phyloP scores from a whole-genome alignment of 2,888 invertebrate genomes.

The Agrotis ipsilon region DNA sequence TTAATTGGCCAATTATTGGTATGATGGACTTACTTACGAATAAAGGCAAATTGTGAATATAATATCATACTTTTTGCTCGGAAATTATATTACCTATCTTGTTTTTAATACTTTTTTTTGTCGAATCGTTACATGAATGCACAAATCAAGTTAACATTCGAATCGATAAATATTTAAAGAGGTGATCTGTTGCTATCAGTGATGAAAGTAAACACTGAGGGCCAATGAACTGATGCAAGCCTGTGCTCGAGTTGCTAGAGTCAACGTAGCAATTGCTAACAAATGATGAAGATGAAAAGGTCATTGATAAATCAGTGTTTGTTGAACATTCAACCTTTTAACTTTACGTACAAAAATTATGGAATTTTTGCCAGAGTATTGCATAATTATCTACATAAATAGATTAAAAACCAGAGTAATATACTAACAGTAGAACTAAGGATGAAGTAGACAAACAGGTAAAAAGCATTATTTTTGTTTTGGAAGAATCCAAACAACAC shows the following conservation, averaged over 20 bases:
- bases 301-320: conserved; percentile 17
- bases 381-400: background rate
- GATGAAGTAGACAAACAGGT: background rate
- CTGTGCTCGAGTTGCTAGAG: conserved; percentile 10
- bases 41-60: conserved; percentile 49
- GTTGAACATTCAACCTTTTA: background rate
- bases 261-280: conserved; percentile 19
- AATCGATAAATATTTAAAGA: background rate
- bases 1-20: conserved; percentile 68
- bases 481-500: conserved; percentile 1
- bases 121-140: too few species aligned
- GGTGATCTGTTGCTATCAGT: background rate
- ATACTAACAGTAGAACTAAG: background rate
- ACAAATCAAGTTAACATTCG: background rate
- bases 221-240: conserved; percentile 35
- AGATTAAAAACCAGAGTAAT: background rate
- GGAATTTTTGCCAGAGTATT: background rate
- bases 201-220: background rate
- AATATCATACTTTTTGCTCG: conserved; percentile 10
- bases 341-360: background rate
- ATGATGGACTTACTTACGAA: conserved; percentile 55
- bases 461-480: background rate
- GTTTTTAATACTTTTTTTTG: background rate
- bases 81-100: conserved; percentile 16
- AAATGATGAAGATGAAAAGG: conserved; percentile 21